These are phyloP conservation scores for Achlya flavicornis DNA, from an alignment of 2,888 invertebrate species.

Conservation along the genomic window DNA sequence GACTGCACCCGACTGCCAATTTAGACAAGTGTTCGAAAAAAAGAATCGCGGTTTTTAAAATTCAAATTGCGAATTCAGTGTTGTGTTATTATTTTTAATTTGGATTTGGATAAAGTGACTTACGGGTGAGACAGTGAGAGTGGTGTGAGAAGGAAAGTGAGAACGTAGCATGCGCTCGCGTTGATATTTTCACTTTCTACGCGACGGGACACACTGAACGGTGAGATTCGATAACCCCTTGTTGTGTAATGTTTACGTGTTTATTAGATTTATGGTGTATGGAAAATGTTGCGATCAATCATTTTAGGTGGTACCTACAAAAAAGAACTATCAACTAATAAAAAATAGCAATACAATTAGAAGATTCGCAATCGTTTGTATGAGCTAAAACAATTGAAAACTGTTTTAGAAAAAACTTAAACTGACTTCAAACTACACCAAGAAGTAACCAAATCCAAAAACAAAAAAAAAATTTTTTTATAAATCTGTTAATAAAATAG, in stretches of 20 bases:
- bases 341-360: no score
- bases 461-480: no score
- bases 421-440: no score
- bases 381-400: no score
- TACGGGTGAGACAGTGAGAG: conserved; percentile 33
- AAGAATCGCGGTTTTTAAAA: conserved; percentile 19
- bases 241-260: conserved; percentile 37
- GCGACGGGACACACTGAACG: conserved; percentile 66
- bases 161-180: conserved; percentile 64
- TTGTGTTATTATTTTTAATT: not conserved
- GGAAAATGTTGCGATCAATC: not conserved
- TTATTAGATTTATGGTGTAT: not conserved
- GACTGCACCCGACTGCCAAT: conserved; percentile 1
- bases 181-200: conserved; percentile 77
- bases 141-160: conserved; percentile 69
- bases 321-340: no score
- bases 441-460: no score
- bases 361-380: no score
- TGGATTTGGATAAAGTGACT: not conserved
- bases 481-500: no score
- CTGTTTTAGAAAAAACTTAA: no score
- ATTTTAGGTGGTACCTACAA: no score
- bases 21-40: conserved; percentile 45
- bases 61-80: conserved; percentile 36
- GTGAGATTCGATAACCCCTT: conserved; percentile 55